Evolutionary conservation across 1,140 invertebrate genomes (phyloP), one percentile per base, ranked within the genome.

Genomic region (Mamestra configurata): DNA sequence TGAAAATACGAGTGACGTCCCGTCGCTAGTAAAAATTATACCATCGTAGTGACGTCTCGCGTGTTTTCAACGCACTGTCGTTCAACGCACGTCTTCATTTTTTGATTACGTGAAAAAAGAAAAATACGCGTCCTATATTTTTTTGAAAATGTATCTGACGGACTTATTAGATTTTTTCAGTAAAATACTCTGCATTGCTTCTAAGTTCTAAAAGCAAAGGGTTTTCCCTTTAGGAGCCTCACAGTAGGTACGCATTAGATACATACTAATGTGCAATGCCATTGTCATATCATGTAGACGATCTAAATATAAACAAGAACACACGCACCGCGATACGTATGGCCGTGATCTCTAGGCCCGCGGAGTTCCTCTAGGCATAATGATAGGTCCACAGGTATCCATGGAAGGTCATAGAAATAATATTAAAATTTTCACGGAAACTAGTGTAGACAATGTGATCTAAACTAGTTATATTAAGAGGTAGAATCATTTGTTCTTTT

Each of bases 281-380:
- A 72, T 70, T 57, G 51, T 53, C 24, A 31, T 70, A 70, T 72
- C 68, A 51, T 35, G 35, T 22, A 5, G 35, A 73, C 51, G 53
- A 73, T 73, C 71, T 73, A 73, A 73, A 57, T 73, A 73, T 59
- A 73, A 73, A 75, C 20, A 75, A 57, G 55, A 75, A 40, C 53
- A 75, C 55, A 75, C 22, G 53, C 43, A 71, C 43, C 68, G 43
- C 57, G n/a, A 37, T 40, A 13, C 37, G 37, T 11, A 37, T 10
- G 68, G n/a, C 49, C 46, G n/a, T 72, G 68, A 53, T 53, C 68
- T 72, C 49, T 72, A 49, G n/a, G 27, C 22, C 46, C 11, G 18
- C 35, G 35, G 35, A 15, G 43, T 49, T 46, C 43, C n/a, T 22
- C 24, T 24, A 31, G 46, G 7, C 24, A n/a, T 53, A 46, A 53